Percentiles rank a stretch among this genome's conserved stretches.
Evolutionary conservation across 2,113 vertebrate genomes (phyloP).

Genomic region (Eira barbara): DNA sequence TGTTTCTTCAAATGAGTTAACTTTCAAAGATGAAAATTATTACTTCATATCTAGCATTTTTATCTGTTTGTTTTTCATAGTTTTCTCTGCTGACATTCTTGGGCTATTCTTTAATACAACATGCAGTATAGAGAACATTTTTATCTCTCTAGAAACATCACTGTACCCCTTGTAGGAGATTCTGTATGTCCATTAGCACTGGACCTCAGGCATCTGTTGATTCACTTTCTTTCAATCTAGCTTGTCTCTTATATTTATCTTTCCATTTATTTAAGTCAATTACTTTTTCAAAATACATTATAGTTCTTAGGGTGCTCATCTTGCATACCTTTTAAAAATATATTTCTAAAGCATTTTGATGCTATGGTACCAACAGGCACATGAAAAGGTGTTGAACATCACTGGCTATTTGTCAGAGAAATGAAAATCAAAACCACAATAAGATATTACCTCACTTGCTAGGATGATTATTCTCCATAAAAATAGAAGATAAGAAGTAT

Average conservation of each 20-base stretch:
- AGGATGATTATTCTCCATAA: neutral
- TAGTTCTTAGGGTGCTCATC: neutral
- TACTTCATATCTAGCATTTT: neutral
- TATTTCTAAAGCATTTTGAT: neutral
- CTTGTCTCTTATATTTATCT: neutral
- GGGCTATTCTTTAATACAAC: neutral
- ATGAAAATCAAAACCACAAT: neutral
- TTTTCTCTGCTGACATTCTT: neutral
- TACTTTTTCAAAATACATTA: neutral
- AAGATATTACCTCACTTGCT: neutral
- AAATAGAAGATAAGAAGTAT: neutral
- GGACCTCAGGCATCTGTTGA: neutral
- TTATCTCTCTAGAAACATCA: neutral
- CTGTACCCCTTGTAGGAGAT: neutral
- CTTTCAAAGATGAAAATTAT: neutral
- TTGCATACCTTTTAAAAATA: neutral
- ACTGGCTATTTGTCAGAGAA: neutral
- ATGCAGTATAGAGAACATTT: neutral
- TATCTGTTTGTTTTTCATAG: neutral
- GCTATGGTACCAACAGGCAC: neutral
- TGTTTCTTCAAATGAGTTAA: neutral
- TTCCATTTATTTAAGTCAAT: neutral
- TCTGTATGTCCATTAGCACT: neutral
- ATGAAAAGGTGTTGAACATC: neutral
- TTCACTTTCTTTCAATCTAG: neutral